A percentile compares a stretch with the other conserved stretches of the same genome.
Evolutionary conservation across 2,113 vertebrate species (phyloP).

Genomic region (Brachypteracias leptosomus): DNA sequence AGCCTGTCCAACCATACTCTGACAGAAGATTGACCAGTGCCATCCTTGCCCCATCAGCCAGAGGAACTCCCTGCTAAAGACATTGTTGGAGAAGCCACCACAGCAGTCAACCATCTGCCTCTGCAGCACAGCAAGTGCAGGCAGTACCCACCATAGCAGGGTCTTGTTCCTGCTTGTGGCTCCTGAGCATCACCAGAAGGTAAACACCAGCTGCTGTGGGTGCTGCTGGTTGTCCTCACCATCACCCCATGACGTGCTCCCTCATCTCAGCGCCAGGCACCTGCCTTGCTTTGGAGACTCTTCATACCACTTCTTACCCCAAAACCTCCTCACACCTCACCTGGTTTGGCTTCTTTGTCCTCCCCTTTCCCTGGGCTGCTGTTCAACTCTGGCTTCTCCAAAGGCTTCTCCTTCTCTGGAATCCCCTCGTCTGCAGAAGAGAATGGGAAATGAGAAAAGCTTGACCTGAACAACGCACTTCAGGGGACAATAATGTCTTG

Average conservation of each 20-base stretch:
- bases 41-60: neutral
- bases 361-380: conserved; percentile 72
- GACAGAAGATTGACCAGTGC: rapidly evolving
- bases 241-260: rapidly evolving
- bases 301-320: neutral
- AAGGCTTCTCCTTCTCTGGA: conserved; percentile 77
- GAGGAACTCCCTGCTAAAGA: neutral
- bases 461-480: neutral
- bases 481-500: neutral
- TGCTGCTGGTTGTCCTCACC: neutral
- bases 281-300: neutral
- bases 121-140: neutral
- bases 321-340: conserved; percentile 56
- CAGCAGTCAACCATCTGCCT: neutral
- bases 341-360: conserved; percentile 82
- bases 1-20: rapidly evolving
- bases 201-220: neutral
- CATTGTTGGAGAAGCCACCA: neutral
- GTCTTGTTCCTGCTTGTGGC: rapidly evolving
- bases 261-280: neutral
- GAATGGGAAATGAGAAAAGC: neutral
- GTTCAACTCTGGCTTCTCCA: conserved; percentile 78
- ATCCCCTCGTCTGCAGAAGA: conserved; percentile 71
- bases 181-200: neutral
- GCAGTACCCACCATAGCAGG: neutral